Evolutionary conservation across 2,113 vertebrate species (phyloP).

Genomic region (Phaethon lepturus): DNA sequence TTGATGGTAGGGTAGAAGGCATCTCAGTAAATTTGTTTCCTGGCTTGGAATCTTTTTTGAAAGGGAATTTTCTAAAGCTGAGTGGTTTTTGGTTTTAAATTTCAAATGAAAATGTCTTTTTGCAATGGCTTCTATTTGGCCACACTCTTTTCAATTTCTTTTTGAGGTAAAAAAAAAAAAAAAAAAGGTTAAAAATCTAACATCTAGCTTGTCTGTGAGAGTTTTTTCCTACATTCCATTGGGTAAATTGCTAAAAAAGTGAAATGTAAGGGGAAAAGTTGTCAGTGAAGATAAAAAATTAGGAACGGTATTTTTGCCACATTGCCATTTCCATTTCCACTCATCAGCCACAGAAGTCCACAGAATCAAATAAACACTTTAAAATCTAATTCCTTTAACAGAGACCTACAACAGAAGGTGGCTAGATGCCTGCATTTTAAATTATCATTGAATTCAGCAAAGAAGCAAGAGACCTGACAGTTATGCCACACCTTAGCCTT

Average conservation of each 20-base stretch:
- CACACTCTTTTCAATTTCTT: not conserved
- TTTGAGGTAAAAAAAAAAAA: not conserved
- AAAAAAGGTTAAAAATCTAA: not conserved
- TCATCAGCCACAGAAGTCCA: not conserved
- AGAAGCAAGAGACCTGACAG: not conserved
- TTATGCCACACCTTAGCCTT: not conserved
- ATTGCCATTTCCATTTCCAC: not conserved
- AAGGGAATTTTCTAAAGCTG: not conserved
- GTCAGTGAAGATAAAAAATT: not conserved
- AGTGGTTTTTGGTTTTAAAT: not conserved
- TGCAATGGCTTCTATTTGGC: not conserved
- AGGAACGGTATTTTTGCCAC: not conserved
- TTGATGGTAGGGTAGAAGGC: not conserved
- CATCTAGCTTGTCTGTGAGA: not conserved
- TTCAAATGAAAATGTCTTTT: not conserved
- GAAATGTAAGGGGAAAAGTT: not conserved
- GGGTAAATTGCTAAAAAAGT: not conserved
- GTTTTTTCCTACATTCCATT: not conserved
- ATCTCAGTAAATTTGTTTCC: not conserved
- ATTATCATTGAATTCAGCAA: not conserved
- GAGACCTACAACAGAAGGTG: not conserved
- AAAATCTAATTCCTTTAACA: not conserved
- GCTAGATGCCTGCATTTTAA: not conserved
- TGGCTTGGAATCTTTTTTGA: not conserved
- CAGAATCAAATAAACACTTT: not conserved